Conservation (phyloP, 2,797 vertebrate genomes). For the Manis javanica region DNA sequence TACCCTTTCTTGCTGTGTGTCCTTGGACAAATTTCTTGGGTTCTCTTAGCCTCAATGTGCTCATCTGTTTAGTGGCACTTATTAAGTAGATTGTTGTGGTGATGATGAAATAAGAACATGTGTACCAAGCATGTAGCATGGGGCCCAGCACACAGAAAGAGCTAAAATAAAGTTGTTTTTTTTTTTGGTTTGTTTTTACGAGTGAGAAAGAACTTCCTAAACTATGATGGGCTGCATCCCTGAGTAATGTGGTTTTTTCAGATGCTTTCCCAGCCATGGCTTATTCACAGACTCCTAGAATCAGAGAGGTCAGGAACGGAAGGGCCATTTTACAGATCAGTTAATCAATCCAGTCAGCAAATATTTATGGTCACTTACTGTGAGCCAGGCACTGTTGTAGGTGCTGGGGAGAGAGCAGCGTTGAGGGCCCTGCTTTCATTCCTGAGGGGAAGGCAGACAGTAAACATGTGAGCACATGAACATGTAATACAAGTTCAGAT, state of each 20-base stretch:
- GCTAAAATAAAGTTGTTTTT: neutral
- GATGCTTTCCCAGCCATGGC: neutral
- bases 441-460: neutral
- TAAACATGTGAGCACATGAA: neutral
- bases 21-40: neutral
- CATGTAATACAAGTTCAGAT: neutral
- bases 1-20: neutral
- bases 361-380: neutral
- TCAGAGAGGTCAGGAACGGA: neutral
- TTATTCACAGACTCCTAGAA: neutral
- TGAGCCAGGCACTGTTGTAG: neutral
- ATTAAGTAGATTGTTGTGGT: neutral
- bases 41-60: neutral
- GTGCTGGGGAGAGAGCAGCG: neutral
- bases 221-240: neutral
- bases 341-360: neutral
- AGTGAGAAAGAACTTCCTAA: conserved; percentile 46
- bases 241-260: neutral
- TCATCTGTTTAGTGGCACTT: neutral
- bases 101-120: neutral
- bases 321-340: neutral
- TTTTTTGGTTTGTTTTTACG: conserved; percentile 25
- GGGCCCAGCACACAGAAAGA: neutral
- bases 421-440: neutral
- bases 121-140: neutral